These are phyloP conservation scores for Neotoma lepida DNA, from an alignment of 2,113 vertebrate genomes.

Conservation along the genomic window DNA sequence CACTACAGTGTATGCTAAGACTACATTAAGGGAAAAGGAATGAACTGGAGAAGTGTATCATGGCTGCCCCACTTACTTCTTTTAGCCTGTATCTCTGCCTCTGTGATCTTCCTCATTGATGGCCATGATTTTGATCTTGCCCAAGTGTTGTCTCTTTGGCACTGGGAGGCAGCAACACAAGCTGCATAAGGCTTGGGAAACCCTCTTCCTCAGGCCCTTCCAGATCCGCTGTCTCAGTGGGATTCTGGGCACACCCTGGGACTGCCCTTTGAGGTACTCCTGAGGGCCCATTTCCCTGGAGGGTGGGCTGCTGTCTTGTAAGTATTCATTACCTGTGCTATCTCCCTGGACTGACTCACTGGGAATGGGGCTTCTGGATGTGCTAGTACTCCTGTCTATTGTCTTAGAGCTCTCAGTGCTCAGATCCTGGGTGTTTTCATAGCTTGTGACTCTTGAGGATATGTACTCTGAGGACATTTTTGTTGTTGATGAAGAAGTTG, in stretches of 20 bases:
- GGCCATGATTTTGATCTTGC: not conserved
- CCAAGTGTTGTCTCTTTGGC: not conserved
- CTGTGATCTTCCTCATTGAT: too few relatives aligned
- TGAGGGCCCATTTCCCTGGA: not conserved
- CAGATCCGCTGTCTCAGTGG: not conserved
- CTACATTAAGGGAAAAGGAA: too few relatives aligned
- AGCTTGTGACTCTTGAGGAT: not conserved
- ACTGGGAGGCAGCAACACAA: not conserved
- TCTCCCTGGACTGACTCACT: not conserved
- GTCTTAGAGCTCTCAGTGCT: not conserved
- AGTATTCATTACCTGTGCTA: too few relatives aligned
- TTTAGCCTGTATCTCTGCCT: too few relatives aligned
- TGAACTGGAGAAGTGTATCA: too few relatives aligned
- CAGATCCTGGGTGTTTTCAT: not conserved
- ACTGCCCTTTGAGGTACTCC: not conserved
- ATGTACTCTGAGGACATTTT: not conserved
- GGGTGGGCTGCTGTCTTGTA: not conserved
- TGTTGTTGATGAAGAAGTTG: not conserved
- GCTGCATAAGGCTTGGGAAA: not conserved
- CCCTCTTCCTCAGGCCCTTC: not conserved
- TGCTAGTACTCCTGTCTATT: not conserved
- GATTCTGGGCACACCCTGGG: not conserved
- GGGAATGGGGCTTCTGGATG: not conserved
- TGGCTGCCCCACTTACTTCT: too few relatives aligned
- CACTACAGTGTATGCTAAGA: too few relatives aligned